These are phyloP conservation scores for fruit fly (Drosophila melanogaster) DNA, from an alignment of 1,140 invertebrate species.

Conservation along the genomic window Release_6_plus_ISO1_MT NC_004354.4:8648001-8648500, in stretches of 20 bases:
- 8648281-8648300: slow-evolving; percentile 34
- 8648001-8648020: neutral
- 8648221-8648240: neutral
- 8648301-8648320: neutral
- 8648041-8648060: slow-evolving; percentile 22
- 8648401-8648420: too few relatives aligned
- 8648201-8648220: slow-evolving; percentile 34
- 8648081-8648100: slow-evolving; percentile 72
- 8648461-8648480: too few relatives aligned
- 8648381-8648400: too few relatives aligned
- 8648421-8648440: too few relatives aligned
- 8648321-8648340: neutral
- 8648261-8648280: slow-evolving; percentile 49
- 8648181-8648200: neutral
- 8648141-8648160: slow-evolving; percentile 34
- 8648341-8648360: too few relatives aligned
- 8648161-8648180: slow-evolving; percentile 41
- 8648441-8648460: too few relatives aligned
- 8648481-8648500: too few relatives aligned
- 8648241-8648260: slow-evolving; percentile 47
- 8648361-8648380: neutral
- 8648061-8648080: slow-evolving; percentile 50
- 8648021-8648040: slow-evolving; percentile 11
- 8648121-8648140: slow-evolving; percentile 66
- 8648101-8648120: slow-evolving; percentile 65